Conservation (phyloP, 2,888 invertebrate species). For the Netelia inedita region DNA sequence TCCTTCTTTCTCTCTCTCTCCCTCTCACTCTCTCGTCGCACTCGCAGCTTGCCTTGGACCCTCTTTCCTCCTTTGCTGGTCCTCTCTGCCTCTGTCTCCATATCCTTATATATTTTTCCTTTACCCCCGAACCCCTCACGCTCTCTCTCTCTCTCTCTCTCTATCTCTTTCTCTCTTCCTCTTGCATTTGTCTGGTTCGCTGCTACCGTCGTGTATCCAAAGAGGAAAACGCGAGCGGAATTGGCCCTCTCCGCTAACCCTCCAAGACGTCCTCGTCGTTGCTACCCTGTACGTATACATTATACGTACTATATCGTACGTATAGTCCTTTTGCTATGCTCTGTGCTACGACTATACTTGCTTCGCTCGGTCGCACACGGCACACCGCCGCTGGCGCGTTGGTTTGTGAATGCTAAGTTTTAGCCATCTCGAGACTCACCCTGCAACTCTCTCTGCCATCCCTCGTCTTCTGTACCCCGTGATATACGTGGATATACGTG, state of each 20-base stretch:
- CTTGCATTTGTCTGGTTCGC: conserved; percentile 76
- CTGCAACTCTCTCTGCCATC: conserved; percentile 63
- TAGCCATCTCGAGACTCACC: conserved; percentile 76
- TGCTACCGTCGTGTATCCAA: conserved; percentile 71
- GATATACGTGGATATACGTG: conserved; percentile 13
- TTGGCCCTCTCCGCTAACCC: conserved; percentile 72
- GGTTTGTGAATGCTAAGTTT: conserved; percentile 82
- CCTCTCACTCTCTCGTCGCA: conserved; percentile 62
- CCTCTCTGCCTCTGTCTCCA: conserved; percentile 56
- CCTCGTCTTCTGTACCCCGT: conserved; percentile 23
- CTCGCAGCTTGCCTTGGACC: conserved; percentile 49
- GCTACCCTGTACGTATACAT: conserved; percentile 6
- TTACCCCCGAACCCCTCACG: conserved; percentile 64
- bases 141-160: conserved; percentile 53
- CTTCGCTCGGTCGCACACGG: conserved; percentile 53
- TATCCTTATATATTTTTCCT: conserved; percentile 67
- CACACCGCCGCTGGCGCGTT: conserved; percentile 73
- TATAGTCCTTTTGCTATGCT: conserved; percentile 36
- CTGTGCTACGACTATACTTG: conserved; percentile 47
- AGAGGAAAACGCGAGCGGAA: conserved; percentile 73
- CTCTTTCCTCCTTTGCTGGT: conserved; percentile 48
- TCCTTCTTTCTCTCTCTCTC: conserved; percentile 53
- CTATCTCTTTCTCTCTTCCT: conserved; percentile 61
- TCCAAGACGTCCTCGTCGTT: conserved; percentile 40
- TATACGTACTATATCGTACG: background rate